These are phyloP conservation scores for Tortrix viridana DNA, from an alignment of 2,888 invertebrate genomes.

Conservation along the genomic window DNA sequence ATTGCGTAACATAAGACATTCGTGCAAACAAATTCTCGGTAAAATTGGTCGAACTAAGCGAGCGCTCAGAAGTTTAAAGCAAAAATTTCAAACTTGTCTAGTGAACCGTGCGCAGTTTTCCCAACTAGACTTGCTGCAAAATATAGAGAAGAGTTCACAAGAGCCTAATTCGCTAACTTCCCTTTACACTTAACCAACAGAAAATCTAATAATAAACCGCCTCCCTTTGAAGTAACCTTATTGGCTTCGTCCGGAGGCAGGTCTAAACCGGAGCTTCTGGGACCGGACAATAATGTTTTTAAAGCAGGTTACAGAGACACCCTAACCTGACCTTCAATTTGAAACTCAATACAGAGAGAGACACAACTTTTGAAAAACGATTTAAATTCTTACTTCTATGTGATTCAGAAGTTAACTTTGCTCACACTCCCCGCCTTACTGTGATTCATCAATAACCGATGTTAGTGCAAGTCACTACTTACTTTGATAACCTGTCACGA, in stretches of 20 bases:
- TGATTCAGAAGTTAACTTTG: constrained; percentile 10
- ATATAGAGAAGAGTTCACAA: constrained; percentile 30
- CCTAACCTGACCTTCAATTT: constrained; percentile 14
- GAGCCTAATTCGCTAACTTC: constrained; percentile 31
- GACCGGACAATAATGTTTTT: constrained; percentile 28
- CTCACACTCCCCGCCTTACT: not conserved
- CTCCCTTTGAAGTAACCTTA: constrained; percentile 35
- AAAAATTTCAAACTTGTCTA: constrained; percentile 21
- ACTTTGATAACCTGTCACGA: constrained; percentile 29
- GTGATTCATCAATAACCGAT: constrained; percentile 26
- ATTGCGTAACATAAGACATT: no score
- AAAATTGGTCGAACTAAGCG: not conserved
- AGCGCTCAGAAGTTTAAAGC: constrained; percentile 13
- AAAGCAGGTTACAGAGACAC: constrained; percentile 27
- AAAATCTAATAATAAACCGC: constrained; percentile 37
- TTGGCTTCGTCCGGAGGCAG: constrained; percentile 25
- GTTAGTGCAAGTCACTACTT: constrained; percentile 35
- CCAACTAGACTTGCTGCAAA: constrained; percentile 10
- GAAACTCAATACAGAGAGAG: constrained; percentile 2
- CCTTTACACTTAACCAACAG: constrained; percentile 32
- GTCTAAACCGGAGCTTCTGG: constrained; percentile 9
- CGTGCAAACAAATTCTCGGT: not conserved
- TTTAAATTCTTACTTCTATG: not conserved
- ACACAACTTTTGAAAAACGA: not conserved
- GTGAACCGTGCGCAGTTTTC: constrained; percentile 14